phyloP scores from a whole-genome alignment of 2,888 invertebrate genomes.

The Serripes groenlandicus region DNA sequence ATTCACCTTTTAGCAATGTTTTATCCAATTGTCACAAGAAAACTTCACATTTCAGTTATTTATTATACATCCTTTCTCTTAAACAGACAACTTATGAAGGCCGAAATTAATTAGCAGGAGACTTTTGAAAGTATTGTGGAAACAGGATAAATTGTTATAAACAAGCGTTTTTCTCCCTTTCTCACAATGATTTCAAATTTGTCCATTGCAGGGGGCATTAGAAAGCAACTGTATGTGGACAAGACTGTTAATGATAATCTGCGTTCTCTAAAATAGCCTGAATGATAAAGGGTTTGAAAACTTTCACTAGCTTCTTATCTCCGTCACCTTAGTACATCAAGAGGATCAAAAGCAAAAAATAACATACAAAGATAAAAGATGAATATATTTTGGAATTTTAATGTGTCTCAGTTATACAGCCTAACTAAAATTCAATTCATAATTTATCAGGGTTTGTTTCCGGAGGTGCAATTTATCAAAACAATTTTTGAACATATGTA shows the following conservation, averaged over 20 bases:
- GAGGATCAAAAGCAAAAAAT: slow-evolving; percentile 27
- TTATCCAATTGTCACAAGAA: background rate
- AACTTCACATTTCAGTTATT: too few relatives aligned
- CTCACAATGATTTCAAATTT: background rate
- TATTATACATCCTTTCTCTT: too few relatives aligned
- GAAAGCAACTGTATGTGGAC: too few relatives aligned
- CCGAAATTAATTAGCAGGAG: too few relatives aligned
- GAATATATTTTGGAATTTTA: slow-evolving; percentile 64
- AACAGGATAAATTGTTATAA: background rate
- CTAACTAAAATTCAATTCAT: slow-evolving; percentile 69
- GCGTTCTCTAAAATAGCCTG: too few relatives aligned
- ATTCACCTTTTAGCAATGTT: slow-evolving; percentile 20
- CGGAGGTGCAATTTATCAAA: slow-evolving; percentile 61
- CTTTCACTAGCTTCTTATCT: slow-evolving; percentile 21
- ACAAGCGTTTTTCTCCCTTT: background rate
- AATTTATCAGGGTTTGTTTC: slow-evolving; percentile 53
- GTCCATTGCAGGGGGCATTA: background rate
- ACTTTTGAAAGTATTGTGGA: background rate
- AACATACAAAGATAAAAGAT: slow-evolving; percentile 38
- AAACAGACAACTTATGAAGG: too few relatives aligned
- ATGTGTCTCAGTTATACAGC: slow-evolving; percentile 62
- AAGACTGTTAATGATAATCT: too few relatives aligned
- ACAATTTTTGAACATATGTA: slow-evolving; percentile 61
- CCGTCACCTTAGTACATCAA: slow-evolving; percentile 2
- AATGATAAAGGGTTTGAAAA: background rate